Evolutionary conservation across 2,113 vertebrate genomes (phyloP).

Genomic region (Nyctereutes procyonoides): DNA sequence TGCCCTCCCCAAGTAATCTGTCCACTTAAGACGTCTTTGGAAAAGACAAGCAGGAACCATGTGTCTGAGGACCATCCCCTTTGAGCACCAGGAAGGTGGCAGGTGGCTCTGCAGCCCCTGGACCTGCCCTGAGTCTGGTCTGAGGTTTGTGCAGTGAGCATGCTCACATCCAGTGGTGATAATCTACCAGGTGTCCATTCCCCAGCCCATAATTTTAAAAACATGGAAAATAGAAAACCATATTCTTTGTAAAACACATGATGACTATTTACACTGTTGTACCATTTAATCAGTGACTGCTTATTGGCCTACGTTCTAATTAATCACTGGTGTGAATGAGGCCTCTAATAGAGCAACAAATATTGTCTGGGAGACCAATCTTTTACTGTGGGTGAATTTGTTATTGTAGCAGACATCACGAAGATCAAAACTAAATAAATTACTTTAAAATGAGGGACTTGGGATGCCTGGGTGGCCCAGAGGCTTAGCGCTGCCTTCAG

Average conservation of each 20-base stretch:
- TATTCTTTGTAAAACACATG: not conserved
- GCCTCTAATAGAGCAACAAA: accelerated
- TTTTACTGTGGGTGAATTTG: not conserved
- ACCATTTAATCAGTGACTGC: not conserved
- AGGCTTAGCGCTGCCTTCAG: too few relatives aligned
- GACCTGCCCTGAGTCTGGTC: not conserved
- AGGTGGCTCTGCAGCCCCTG: accelerated
- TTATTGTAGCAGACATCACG: not conserved
- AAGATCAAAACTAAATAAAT: not conserved
- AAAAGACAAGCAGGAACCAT: accelerated
- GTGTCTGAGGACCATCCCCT: accelerated
- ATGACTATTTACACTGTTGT: not conserved
- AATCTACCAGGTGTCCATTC: accelerated
- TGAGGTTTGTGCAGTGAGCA: accelerated
- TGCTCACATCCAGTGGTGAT: accelerated
- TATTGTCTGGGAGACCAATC: accelerated
- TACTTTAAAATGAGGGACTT: too few relatives aligned
- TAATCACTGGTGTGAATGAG: too few relatives aligned
- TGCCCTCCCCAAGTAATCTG: accelerated
- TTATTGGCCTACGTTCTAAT: not conserved
- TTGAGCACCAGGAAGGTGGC: accelerated
- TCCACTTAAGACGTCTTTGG: too few relatives aligned
- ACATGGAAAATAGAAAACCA: not conserved
- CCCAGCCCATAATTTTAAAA: not conserved
- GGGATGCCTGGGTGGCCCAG: too few relatives aligned